Evolutionary conservation across 2,113 vertebrate genomes (phyloP).

Genomic region (Recurvirostra avosetta): DNA sequence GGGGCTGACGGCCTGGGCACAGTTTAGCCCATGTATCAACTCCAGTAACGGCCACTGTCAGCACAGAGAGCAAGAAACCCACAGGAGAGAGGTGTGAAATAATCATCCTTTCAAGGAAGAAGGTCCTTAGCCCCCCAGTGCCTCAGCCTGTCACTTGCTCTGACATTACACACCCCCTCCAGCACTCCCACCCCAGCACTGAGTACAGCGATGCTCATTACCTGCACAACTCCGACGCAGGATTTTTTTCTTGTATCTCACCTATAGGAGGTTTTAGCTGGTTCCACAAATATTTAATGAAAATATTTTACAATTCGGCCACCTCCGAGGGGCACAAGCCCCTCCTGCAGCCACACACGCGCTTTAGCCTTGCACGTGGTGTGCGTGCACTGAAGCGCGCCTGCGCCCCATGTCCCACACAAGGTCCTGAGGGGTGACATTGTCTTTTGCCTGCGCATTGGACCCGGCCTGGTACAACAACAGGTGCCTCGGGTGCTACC

Average conservation of each 20-base stretch:
- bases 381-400: no score
- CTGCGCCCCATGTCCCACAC: accelerated
- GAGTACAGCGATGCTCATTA: accelerated
- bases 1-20: not conserved
- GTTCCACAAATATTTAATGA: not conserved
- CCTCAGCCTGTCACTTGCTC: not conserved
- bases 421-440: no score
- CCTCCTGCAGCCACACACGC: not conserved
- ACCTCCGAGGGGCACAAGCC: not conserved
- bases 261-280: not conserved
- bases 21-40: not conserved
- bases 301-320: not conserved
- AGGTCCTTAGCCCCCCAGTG: not conserved
- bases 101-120: not conserved
- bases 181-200: not conserved
- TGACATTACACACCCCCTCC: not conserved
- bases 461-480: not conserved
- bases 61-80: not conserved
- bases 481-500: not conserved
- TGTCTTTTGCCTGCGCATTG: not conserved
- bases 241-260: not conserved
- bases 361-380: not conserved
- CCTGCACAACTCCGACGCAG: not conserved
- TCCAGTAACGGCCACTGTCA: not conserved
- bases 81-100: not conserved